Evolutionary conservation across 2,113 vertebrate species (phyloP).

Genomic region (Psittacula cyanocephala): DNA sequence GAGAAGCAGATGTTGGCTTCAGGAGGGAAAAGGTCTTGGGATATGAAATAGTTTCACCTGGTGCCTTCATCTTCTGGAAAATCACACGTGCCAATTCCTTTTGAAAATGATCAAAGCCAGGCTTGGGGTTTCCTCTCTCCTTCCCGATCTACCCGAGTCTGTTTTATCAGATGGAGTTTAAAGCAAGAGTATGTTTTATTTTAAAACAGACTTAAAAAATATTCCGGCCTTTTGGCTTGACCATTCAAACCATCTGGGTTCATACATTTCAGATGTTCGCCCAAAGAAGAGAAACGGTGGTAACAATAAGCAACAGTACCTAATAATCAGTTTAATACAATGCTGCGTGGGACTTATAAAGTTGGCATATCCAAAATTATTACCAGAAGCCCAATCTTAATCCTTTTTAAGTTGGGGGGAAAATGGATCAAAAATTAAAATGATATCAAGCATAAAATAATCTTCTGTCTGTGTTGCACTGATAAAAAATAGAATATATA

Average conservation of each 20-base stretch:
- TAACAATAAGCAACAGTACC: constrained; percentile 12
- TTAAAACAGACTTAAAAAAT: constrained; percentile 10
- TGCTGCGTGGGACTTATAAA: not conserved
- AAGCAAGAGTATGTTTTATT: constrained; percentile 35
- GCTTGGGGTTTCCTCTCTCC: constrained; percentile 16
- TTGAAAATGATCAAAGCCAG: constrained; percentile 67
- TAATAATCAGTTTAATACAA: constrained; percentile 2
- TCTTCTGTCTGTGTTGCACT: constrained; percentile 72
- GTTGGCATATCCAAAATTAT: constrained; percentile 50
- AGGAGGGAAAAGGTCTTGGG: constrained; percentile 25
- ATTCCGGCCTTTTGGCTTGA: not conserved
- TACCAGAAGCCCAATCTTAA: constrained; percentile 61
- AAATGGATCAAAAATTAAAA: constrained; percentile 71
- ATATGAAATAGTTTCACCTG: constrained; percentile 63
- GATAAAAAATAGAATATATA: constrained; percentile 71
- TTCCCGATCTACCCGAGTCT: not conserved
- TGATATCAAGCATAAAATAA: constrained; percentile 80
- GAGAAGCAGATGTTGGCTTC: constrained; percentile 44
- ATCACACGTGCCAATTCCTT: constrained; percentile 37
- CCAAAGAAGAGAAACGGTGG: not conserved
- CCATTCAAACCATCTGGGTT: constrained; percentile 28
- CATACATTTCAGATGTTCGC: not conserved
- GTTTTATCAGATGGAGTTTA: constrained; percentile 45
- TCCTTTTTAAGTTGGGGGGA: constrained; percentile 50
- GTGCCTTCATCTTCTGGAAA: constrained; percentile 60